These are phyloP conservation scores for Tenrec ecaudatus DNA, from an alignment of 2,113 vertebrate species.

Conservation along the genomic window DNA sequence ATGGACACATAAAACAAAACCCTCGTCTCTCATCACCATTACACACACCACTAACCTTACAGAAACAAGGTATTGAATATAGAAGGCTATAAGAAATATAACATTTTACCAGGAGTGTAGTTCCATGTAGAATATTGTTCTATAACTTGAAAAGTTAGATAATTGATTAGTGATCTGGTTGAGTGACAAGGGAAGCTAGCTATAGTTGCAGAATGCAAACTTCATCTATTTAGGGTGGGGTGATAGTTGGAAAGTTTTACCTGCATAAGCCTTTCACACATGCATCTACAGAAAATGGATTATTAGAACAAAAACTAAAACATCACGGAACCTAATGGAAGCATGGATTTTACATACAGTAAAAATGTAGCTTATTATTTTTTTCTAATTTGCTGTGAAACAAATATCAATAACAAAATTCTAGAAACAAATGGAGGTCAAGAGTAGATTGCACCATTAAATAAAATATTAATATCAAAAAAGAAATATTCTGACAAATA, in stretches of 20 bases:
- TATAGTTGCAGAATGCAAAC: background rate
- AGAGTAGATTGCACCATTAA: background rate
- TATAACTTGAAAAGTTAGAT: background rate
- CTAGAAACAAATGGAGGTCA: background rate
- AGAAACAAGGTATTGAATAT: background rate
- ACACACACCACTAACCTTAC: background rate
- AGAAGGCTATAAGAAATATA: background rate
- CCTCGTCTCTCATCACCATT: background rate
- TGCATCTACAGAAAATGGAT: background rate
- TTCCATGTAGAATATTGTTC: background rate
- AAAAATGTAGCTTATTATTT: background rate
- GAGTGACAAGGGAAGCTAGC: background rate
- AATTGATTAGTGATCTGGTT: background rate
- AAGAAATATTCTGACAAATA: background rate
- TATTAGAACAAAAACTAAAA: background rate
- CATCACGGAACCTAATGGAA: background rate
- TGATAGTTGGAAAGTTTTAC: background rate
- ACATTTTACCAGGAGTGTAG: background rate
- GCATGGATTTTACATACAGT: background rate
- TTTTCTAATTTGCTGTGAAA: background rate
- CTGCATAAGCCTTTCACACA: background rate
- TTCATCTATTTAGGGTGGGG: background rate
- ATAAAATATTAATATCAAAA: background rate
- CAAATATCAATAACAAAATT: background rate
- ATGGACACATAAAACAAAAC: background rate